phyloP scores from a whole-genome alignment of 2,888 invertebrate species.

The Phortica okadai region DNA sequence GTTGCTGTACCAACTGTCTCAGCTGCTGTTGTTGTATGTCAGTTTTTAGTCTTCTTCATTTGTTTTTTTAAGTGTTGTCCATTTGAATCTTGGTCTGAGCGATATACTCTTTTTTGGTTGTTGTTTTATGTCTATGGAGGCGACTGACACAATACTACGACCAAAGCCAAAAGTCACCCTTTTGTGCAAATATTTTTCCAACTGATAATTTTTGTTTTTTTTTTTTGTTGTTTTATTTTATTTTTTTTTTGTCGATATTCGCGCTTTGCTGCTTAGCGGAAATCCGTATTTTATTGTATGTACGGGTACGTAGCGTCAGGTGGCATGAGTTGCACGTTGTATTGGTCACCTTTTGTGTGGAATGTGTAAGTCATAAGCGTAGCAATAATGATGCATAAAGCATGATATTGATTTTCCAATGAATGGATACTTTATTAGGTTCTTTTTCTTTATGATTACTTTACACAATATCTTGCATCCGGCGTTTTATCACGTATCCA shows the following conservation, averaged over 20 bases:
- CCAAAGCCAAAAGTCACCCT: conserved; percentile 31
- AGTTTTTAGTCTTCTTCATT: not conserved
- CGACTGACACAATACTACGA: not conserved
- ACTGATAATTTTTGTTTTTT: conserved; percentile 24
- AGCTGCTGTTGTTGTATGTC: conserved; percentile 16
- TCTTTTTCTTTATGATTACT: not conserved
- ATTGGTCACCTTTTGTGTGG: not conserved
- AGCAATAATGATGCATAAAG: not conserved
- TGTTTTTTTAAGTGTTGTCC: not conserved
- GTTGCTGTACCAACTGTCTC: conserved; percentile 17
- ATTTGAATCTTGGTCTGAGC: not conserved
- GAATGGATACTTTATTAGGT: not conserved
- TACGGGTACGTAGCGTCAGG: not conserved
- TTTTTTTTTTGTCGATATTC: conserved; percentile 15
- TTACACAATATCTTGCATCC: conserved; percentile 68
- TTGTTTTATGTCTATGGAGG: not conserved
- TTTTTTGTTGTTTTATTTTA: not conserved
- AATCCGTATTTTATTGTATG: conserved; percentile 12
- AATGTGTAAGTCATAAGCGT: not conserved
- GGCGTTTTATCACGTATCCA: conserved; percentile 78
- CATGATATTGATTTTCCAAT: not conserved
- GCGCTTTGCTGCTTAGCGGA: conserved; percentile 26
- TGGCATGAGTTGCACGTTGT: not conserved
- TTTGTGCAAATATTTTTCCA: conserved; percentile 43
- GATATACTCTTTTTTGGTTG: not conserved